Conservation (phyloP, 2,113 vertebrate species). For the Chaetodon trifascialis region DNA sequence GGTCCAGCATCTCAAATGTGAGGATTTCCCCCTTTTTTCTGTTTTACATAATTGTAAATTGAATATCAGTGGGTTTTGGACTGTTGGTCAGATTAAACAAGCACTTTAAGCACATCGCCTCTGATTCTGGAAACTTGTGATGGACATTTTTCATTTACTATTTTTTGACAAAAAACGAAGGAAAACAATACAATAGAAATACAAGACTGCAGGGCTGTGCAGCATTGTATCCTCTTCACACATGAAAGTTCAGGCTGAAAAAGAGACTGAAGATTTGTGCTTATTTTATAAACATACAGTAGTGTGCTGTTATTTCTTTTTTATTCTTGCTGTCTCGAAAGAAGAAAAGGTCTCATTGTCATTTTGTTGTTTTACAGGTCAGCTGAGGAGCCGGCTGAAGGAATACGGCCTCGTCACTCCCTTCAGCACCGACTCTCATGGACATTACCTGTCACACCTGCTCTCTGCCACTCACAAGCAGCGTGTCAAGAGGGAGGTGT, state of each 20-base stretch:
- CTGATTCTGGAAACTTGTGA: too few relatives aligned
- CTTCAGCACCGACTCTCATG: conserved; percentile 90
- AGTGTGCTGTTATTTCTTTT: background rate
- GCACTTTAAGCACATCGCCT: too few relatives aligned
- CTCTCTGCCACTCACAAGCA: conserved; percentile 91
- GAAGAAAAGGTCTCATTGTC: background rate
- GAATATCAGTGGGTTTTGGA: too few relatives aligned
- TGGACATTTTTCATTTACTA: too few relatives aligned
- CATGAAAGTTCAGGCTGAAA: background rate
- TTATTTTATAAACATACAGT: too few relatives aligned
- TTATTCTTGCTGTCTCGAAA: too few relatives aligned
- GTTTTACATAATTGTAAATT: too few relatives aligned
- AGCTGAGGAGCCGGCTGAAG: conserved; percentile 78
- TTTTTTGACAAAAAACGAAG: too few relatives aligned
- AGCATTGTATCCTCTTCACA: background rate
- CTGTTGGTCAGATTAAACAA: too few relatives aligned
- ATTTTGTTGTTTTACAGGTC: conserved; percentile 77
- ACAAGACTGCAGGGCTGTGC: background rate
- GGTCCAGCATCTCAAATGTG: too few relatives aligned
- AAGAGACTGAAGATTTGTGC: background rate
- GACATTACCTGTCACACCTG: conserved; percentile 91
- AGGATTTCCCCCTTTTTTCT: too few relatives aligned
- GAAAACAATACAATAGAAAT: too few relatives aligned
- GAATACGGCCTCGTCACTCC: conserved; percentile 93
- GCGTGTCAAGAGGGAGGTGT: conserved; percentile 86